These are phyloP conservation scores for Philaethria dido DNA, from an alignment of 2,888 invertebrate genomes.

Conservation along the genomic window DNA sequence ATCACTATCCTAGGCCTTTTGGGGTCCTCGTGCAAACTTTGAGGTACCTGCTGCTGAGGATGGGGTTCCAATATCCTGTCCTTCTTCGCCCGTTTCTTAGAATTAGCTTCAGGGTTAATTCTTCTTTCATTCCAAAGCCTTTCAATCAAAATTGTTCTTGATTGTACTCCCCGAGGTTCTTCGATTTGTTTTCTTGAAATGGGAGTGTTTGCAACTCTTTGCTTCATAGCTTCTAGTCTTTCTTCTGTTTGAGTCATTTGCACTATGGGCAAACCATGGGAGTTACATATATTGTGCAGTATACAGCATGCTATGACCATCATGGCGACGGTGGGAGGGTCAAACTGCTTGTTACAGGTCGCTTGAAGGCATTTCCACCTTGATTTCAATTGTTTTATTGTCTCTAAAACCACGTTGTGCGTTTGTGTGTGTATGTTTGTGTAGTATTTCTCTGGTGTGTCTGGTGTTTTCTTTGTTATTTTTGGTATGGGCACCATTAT, in stretches of 20 bases:
- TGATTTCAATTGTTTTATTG: constrained; percentile 73
- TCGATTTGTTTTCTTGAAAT: constrained; percentile 65
- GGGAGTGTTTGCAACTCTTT: constrained; percentile 73
- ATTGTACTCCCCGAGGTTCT: constrained; percentile 57
- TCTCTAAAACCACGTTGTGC: constrained; percentile 59
- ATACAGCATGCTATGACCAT: constrained; percentile 71
- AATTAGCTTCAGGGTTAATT: constrained; percentile 57
- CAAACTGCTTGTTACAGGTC: constrained; percentile 73
- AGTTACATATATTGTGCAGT: constrained; percentile 68
- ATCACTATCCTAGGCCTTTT: constrained; percentile 62
- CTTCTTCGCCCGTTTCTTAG: constrained; percentile 70
- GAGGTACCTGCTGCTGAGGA: constrained; percentile 45
- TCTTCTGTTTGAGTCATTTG: constrained; percentile 72
- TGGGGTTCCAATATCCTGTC: constrained; percentile 57
- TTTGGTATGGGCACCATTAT: constrained; percentile 75
- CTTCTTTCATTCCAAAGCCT: constrained; percentile 68
- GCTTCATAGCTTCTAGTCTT: constrained; percentile 72
- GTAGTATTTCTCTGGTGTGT: constrained; percentile 74
- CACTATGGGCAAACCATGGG: constrained; percentile 56
- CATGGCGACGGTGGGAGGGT: constrained; percentile 64
- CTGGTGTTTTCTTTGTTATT: constrained; percentile 72
- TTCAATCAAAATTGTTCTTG: constrained; percentile 59
- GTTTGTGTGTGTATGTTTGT: constrained; percentile 64
- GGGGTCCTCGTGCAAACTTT: constrained; percentile 35
- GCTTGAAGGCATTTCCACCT: constrained; percentile 76